These are phyloP conservation scores for Nipponia nippon DNA, from an alignment of 2,113 vertebrate genomes.

Conservation along the genomic window DNA sequence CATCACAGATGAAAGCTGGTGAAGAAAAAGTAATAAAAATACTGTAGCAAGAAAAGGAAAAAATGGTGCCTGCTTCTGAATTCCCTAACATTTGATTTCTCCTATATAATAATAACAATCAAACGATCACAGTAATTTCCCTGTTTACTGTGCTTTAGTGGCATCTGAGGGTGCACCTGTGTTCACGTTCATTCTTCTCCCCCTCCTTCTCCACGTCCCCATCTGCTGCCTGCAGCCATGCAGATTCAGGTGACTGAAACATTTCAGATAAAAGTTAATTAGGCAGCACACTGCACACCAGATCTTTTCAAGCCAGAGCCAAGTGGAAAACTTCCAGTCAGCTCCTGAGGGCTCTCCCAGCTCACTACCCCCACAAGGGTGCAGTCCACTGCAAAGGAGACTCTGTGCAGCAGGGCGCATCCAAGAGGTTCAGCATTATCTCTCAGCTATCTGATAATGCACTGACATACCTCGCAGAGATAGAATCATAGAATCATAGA, in stretches of 20 bases:
- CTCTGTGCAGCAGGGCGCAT: accelerated
- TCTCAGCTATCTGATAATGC: not conserved
- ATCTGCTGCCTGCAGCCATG: conserved; percentile 41
- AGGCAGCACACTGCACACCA: conserved; percentile 30
- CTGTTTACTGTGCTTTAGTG: conserved; percentile 5
- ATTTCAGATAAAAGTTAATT: conserved; percentile 65
- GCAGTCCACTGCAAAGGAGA: not conserved
- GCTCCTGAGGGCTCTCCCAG: not conserved
- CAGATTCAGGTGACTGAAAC: conserved; percentile 42
- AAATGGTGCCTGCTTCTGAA: conserved; percentile 31
- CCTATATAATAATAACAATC: conserved; percentile 24
- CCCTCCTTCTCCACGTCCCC: not conserved
- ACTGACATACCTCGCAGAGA: accelerated
- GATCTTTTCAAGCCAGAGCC: not conserved
- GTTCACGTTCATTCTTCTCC: not conserved
- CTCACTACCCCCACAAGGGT: not conserved
- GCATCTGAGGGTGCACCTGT: conserved; percentile 22
- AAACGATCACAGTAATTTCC: conserved; percentile 24
- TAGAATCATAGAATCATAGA: too few species aligned
- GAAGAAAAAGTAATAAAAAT: conserved; percentile 59
- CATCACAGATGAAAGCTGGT: conserved; percentile 38
- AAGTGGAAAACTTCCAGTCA: conserved; percentile 10
- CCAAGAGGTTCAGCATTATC: not conserved
- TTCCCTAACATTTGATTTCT: conserved; percentile 41
- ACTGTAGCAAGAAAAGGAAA: not conserved